Evolutionary conservation across 2,113 vertebrate genomes (phyloP).

Genomic region (Carassius auratus): DNA sequence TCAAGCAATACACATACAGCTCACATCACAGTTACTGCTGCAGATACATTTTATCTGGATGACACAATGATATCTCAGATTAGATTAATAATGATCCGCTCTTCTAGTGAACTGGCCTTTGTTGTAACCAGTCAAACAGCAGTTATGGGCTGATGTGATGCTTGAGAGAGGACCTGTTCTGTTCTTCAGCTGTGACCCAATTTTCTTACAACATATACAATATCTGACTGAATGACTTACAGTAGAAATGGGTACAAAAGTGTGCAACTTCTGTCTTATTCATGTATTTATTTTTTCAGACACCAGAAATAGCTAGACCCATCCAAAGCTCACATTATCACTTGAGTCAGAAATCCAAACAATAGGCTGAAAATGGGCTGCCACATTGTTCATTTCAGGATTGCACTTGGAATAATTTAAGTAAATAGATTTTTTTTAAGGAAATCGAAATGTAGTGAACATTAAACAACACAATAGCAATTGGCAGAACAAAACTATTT

Average conservation of each 20-base stretch:
- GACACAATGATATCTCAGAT: background rate
- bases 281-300: too few species aligned
- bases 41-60: background rate
- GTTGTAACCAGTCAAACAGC: background rate
- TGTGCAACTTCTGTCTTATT: background rate
- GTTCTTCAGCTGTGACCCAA: constrained; percentile 69
- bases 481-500: background rate
- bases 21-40: background rate
- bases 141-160: constrained; percentile 30
- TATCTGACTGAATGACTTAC: background rate
- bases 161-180: constrained; percentile 52
- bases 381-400: background rate
- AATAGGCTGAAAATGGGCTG: background rate
- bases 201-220: constrained; percentile 52
- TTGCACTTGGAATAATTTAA: background rate
- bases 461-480: too few species aligned
- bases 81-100: background rate
- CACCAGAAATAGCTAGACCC: background rate
- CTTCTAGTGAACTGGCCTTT: background rate
- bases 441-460: too few species aligned
- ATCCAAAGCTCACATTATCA: background rate
- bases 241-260: background rate
- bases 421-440: background rate
- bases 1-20: background rate
- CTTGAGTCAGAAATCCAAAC: background rate